Evolutionary conservation across 2,797 vertebrate genomes (phyloP), one percentile per base, ranked within the genome.

Genomic region (Peromyscus melanophrys): DNA sequence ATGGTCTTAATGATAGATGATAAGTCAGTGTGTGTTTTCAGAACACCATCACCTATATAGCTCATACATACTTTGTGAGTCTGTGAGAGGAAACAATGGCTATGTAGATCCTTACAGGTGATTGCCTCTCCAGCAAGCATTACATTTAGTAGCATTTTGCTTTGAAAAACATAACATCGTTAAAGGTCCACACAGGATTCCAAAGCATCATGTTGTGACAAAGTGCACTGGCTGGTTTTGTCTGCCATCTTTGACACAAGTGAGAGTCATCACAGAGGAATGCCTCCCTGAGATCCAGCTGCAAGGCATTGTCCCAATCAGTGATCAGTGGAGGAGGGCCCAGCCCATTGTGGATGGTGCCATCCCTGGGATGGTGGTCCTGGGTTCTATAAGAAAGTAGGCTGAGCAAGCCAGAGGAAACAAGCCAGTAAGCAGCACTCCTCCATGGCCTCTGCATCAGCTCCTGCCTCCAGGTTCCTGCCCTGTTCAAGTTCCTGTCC

Each of bases 41-140:
- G 76, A 61, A 95, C 49, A 94, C 40, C 27, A 67, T 40, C 85
- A 23, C 31, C n/a, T 97, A 71, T 97, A 71, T 40, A 40, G 77
- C 65, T 80, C 73, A 78, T 43, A 82, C 89, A 46, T 31, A 37
- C 21, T 52, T 52, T 93, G 59, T 73, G 67, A 93, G 69, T 5
- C 78, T 82, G 6, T 43, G 93, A 61, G 65, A 78, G 57, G 90
- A 87, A 40, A 23, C 16, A 29, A 46, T 67, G n/a, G 6, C 17
- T 10, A 75, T 6, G 6, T 21, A 37, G 49, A 14, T 17, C 19
- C 59, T 90, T 25, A 57, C 19, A 75, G 43, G 86, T 55, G 34
- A 92, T 57, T 84, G 67, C 86, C 90, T 91, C 67, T 88, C 71
- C 69, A 43, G 71, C 12, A 88, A 75, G 46, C 29, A 16, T 85